Percentiles rank a stretch among this genome's conserved stretches.
phyloP scores from a whole-genome alignment of 1,140 invertebrate genomes.

The Octopus bimaculoides region DNA sequence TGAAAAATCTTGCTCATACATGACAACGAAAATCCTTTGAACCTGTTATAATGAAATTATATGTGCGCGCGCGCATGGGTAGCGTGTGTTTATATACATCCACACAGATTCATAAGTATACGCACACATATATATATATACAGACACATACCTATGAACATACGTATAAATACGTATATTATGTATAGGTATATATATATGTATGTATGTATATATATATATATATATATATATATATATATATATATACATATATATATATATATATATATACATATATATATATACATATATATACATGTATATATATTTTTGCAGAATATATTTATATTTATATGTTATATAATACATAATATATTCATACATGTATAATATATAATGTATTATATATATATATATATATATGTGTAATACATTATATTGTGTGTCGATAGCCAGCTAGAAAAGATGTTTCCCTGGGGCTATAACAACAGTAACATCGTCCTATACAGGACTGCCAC shows the following conservation, averaged over 20 bases:
- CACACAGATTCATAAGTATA: neutral
- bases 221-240: constrained; percentile 4
- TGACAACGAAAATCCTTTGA: too few relatives aligned
- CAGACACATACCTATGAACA: neutral
- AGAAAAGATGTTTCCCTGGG: too few relatives aligned
- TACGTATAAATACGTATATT: neutral
- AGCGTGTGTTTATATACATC: neutral
- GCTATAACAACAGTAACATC: too few relatives aligned
- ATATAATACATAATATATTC: too few relatives aligned
- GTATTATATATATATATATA: too few relatives aligned
- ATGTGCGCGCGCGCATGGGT: too few relatives aligned
- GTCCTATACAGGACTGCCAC: too few relatives aligned
- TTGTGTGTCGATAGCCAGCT: too few relatives aligned
- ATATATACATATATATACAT: neutral
- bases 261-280: constrained; percentile 2
- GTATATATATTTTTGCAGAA: neutral
- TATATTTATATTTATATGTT: neutral
- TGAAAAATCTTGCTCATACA: too few relatives aligned
- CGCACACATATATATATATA: neutral
- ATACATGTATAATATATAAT: too few relatives aligned
- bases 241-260: constrained; percentile 2
- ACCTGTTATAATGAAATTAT: too few relatives aligned
- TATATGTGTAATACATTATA: too few relatives aligned
- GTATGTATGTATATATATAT: neutral
- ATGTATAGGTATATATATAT: neutral